These are phyloP conservation scores for Drosophila bocki DNA, from an alignment of 1,140 invertebrate genomes.

Conservation along the genomic window DNA sequence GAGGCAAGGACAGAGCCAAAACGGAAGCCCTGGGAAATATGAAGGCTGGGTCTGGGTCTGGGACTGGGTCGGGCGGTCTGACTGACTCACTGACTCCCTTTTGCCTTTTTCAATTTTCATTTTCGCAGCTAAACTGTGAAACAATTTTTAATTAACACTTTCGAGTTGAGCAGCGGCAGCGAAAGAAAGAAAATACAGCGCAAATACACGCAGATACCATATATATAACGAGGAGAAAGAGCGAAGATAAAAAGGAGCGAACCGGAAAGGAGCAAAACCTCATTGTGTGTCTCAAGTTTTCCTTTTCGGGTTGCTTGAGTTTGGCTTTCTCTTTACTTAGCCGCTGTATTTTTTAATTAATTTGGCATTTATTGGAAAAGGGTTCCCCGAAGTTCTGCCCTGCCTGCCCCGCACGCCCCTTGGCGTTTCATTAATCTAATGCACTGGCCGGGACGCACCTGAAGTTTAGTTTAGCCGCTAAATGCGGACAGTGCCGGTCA, in stretches of 20 bases:
- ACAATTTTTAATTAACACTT: constrained; percentile 85
- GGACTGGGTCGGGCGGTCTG: not conserved
- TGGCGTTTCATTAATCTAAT: constrained; percentile 78
- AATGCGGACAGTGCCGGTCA: constrained; percentile 38
- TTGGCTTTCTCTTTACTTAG: constrained; percentile 74
- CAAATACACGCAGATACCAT: constrained; percentile 52
- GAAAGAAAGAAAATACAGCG: constrained; percentile 41
- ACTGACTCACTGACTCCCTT: constrained; percentile 46
- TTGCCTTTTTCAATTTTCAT: constrained; percentile 83
- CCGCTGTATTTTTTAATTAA: constrained; percentile 83
- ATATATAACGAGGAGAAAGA: constrained; percentile 55
- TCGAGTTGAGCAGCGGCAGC: constrained; percentile 68
- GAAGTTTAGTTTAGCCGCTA: constrained; percentile 44
- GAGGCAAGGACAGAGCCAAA: constrained; percentile 31
- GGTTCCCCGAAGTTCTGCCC: constrained; percentile 49
- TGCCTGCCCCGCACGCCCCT: not conserved
- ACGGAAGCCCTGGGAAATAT: constrained; percentile 56
- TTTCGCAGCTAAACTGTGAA: constrained; percentile 85
- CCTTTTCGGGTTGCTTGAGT: constrained; percentile 74
- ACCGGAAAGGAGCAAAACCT: constrained; percentile 54
- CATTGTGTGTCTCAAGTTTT: constrained; percentile 79
- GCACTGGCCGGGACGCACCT: constrained; percentile 64
- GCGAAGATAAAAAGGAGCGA: constrained; percentile 36
- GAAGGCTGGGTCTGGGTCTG: constrained; percentile 48
- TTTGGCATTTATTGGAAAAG: constrained; percentile 84